Conservation (phyloP, 2,888 invertebrate genomes). For the Nemotelus nigrinus region DNA sequence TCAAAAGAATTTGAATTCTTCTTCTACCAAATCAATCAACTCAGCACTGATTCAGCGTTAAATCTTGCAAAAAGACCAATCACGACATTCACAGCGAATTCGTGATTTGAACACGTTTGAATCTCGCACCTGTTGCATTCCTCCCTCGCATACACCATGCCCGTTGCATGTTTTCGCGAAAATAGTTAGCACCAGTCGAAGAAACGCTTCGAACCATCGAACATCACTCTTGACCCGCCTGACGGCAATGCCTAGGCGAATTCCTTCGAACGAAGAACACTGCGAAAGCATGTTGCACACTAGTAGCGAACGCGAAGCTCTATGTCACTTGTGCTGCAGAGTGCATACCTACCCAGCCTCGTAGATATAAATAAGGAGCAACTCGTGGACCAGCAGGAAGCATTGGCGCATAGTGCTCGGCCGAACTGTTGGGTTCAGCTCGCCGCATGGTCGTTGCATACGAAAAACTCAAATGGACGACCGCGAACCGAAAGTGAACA, state of each 20-base stretch:
- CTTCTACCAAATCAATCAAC: no score
- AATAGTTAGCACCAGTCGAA: not conserved
- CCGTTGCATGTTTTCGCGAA: not conserved
- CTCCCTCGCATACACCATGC: not conserved
- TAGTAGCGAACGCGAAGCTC: not conserved
- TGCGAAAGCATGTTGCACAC: constrained; percentile 16
- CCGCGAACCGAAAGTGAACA: constrained; percentile 24
- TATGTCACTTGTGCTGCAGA: constrained; percentile 14
- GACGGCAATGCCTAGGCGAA: not conserved
- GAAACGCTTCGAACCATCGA: not conserved
- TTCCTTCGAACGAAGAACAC: constrained; percentile 14
- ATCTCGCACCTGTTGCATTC: constrained; percentile 32
- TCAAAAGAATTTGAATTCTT: no score
- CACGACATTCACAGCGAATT: not conserved
- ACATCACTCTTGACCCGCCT: not conserved
- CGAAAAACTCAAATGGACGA: constrained; percentile 17
- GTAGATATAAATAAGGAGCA: no score
- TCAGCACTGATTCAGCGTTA: no score
- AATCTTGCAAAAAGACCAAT: no score
- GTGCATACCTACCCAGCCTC: not conserved
- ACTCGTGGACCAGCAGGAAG: no score
- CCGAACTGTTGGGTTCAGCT: constrained; percentile 2
- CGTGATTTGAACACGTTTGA: constrained; percentile 15
- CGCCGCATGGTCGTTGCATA: constrained; percentile 19
- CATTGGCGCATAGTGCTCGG: no score